Evolutionary conservation across 2,113 vertebrate genomes (phyloP), one percentile per base, ranked within the genome.

Genomic region (Miniopterus natalensis): DNA sequence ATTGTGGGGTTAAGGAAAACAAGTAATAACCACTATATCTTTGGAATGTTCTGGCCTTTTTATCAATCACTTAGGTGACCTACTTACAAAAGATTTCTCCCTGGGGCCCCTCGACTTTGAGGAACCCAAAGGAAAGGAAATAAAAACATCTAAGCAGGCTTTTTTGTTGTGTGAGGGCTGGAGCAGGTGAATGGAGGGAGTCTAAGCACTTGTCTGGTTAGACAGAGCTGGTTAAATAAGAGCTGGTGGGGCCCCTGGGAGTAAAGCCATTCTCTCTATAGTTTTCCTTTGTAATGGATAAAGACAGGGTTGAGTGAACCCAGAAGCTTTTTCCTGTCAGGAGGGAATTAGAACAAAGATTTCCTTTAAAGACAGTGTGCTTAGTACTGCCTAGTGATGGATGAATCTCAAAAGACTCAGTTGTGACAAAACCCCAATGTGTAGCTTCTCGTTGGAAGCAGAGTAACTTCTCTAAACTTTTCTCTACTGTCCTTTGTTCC

Each of bases 281-380:
- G 96, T 98, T 96, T 95, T 91, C 83, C 92, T 96, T 95, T 97
- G 96, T 96, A 96, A 95, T 84, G 95, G 96, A 95, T 94, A 94
- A 97, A 97, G 96, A 90, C 96, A 95, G 88, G 90, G 90, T 97
- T 96, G 96, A 97, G 94, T 91, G 94, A 97, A 96, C 90, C 90
- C 90, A 96, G 96, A 95, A 88, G 94, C 96, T 88, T 90, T 97
- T 96, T 96, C 88, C 86, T 88, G 94, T 96, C 90, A 65, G 88
- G 83, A 59, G 94, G 88, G 97, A 96, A 96, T 97, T 94, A 83
- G 92, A 97, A 97, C 97, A 96, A 97, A 97, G 96, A 93, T 97
- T 92, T 96, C 65, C 81, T 97, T 97, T 97, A 92, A 95, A 96
- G 92, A 91, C 70, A 45, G 80, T 66, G 29, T 95, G 96, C 94